Percentiles rank a stretch among this genome's conserved stretches.
phyloP scores from a whole-genome alignment of 64 coral and sea anemone genomes.

The Trachythela sp. region DNA sequence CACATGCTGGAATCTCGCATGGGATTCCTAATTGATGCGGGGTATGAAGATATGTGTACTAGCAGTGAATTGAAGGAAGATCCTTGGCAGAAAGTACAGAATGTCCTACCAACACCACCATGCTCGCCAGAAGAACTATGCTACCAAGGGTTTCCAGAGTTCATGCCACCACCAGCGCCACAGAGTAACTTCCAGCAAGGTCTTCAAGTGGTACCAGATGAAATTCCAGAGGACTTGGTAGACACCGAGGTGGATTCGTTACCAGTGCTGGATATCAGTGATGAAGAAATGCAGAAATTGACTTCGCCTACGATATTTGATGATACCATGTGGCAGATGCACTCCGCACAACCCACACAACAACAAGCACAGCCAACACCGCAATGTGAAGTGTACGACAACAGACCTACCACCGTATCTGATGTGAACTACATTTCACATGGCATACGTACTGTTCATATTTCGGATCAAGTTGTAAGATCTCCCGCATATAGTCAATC shows the following conservation, averaged over 20 bases:
- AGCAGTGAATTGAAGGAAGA: not conserved
- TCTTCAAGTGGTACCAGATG: not conserved
- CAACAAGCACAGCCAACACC: not conserved
- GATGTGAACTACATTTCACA: not conserved
- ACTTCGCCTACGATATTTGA: conserved; percentile 1
- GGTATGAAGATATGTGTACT: not conserved
- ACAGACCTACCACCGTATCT: not conserved
- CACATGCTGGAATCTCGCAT: not conserved
- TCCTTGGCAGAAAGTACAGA: conserved; percentile 4
- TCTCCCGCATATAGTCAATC: not conserved
- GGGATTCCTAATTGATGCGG: not conserved
- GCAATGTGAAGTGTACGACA: not conserved
- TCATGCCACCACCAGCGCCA: not conserved
- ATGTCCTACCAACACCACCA: conserved; percentile 1
- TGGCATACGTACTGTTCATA: not conserved
- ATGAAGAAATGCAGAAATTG: conserved; percentile 10
- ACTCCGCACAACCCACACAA: not conserved
- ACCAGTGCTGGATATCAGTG: not conserved
- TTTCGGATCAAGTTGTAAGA: not conserved
- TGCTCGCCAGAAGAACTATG: conserved; percentile 8
- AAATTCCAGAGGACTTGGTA: not conserved
- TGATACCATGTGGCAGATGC: not conserved
- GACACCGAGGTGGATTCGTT: not conserved
- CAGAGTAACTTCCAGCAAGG: not conserved
- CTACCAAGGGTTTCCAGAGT: conserved; percentile 14